Evolutionary conservation across 2,888 invertebrate genomes (phyloP), one percentile per base, ranked within the genome.

Genomic region (Tetragonisca angustula): DNA sequence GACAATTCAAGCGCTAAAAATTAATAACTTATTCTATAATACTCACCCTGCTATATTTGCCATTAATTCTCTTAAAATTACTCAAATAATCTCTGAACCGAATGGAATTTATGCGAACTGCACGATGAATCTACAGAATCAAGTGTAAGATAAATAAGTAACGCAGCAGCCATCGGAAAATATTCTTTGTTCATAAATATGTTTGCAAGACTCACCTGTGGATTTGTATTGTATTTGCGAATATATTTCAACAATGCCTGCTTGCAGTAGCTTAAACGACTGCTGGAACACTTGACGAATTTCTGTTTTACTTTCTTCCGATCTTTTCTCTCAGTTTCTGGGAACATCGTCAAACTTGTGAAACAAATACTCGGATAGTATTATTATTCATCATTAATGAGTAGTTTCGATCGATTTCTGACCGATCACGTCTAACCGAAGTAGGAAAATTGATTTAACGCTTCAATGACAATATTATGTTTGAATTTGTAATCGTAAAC

Each of bases 291-390:
- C 36, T 79, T 68, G 56, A 74, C 61, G 49, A 79, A 71, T 52
- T 81, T 84, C 59, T 67, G 76, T 70, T 72, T 87, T 56, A 65
- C 67, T 71, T 75, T 78, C 62, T 17, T 71, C 9, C n/a, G 70
- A 24, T 49, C 73, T 61, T 32, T 50, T 32, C 64, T 19, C 24
- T 11, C 36, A 5, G 74, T 27, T 81, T 75, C 87, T 84, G 59
- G 19, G 69, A 82, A 67, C 21, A 79, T 77, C 49, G 76, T 81
- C 71, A 76, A 69, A 76, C 24, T 15, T 36, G 49, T 65, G 19
- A 70, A 15, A n/a, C 17, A 4, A 52, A 24, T 24, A 17, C 65
- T 32, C 9, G 11, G 52, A 43, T 43, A 43, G 13, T 27, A 43
- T 4, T 62, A 52, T 67, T 61, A 50, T 36, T 64, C 59, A 59